phyloP scores from a whole-genome alignment of 2,888 invertebrate species.

The Coecobrya sp. region DNA sequence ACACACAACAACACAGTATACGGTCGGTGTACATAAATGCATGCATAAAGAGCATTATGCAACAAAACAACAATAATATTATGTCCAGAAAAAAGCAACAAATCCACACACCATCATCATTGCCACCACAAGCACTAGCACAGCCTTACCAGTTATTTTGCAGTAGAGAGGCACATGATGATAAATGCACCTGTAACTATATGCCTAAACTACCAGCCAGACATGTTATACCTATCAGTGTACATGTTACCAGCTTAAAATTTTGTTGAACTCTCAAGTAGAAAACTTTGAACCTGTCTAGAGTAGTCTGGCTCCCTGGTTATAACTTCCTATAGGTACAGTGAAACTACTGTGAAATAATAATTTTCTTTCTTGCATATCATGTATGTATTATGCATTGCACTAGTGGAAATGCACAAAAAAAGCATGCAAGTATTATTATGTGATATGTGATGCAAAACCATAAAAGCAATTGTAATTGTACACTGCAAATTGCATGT shows the following conservation, averaged over 20 bases:
- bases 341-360: slow-evolving; percentile 41
- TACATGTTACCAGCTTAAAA: slow-evolving; percentile 8
- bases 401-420: background rate
- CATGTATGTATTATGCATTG: background rate
- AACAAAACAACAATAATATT: slow-evolving; percentile 16
- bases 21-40: background rate
- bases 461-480: background rate
- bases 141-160: too few relatives aligned
- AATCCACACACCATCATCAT: slow-evolving; percentile 28
- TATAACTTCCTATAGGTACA: background rate
- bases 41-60: slow-evolving; percentile 35
- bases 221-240: slow-evolving; percentile 4
- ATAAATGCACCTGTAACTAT: slow-evolving; percentile 42
- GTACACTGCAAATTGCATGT: slow-evolving; percentile 27
- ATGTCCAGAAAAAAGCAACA: slow-evolving; percentile 60
- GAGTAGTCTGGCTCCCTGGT: slow-evolving; percentile 15
- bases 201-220: slow-evolving; percentile 4
- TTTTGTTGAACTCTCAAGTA: slow-evolving; percentile 62
- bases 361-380: slow-evolving; percentile 27
- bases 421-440: background rate
- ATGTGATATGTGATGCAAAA: slow-evolving; percentile 19
- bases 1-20: slow-evolving; percentile 36
- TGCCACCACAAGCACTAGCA: background rate
- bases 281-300: slow-evolving; percentile 67
- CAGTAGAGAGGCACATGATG: slow-evolving; percentile 16